phyloP scores from a whole-genome alignment of 2,888 invertebrate species.

The Torymus tubicola region DNA sequence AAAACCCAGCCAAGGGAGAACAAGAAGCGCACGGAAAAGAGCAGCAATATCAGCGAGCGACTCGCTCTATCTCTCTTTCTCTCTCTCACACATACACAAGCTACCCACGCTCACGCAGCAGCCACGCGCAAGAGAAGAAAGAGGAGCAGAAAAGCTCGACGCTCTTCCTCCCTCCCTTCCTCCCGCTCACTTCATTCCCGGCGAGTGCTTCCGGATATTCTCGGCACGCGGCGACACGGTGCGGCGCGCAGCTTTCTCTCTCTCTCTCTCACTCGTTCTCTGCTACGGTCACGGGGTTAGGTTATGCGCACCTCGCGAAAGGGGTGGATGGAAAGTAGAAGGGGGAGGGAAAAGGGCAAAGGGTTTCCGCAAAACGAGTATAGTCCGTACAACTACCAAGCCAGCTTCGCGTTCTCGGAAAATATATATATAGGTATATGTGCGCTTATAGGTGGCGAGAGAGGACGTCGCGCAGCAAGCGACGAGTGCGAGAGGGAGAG shows the following conservation, averaged over 20 bases:
- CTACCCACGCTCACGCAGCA: no score
- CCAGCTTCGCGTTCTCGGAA: no score
- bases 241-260: not conserved
- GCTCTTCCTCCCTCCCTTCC: slow-evolving; percentile 5
- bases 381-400: no score
- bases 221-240: slow-evolving; percentile 67
- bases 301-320: slow-evolving; percentile 10
- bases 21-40: slow-evolving; percentile 34
- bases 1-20: no score
- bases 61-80: slow-evolving; percentile 30
- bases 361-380: slow-evolving; percentile 50
- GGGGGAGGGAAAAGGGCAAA: slow-evolving; percentile 51
- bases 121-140: not conserved
- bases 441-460: not conserved
- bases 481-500: slow-evolving; percentile 51
- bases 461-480: not conserved
- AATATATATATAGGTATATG: not conserved
- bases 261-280: no score
- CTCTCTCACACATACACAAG: slow-evolving; percentile 16
- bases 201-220: slow-evolving; percentile 73
- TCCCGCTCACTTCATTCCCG: slow-evolving; percentile 70
- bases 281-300: slow-evolving; percentile 68
- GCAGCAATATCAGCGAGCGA: not conserved
- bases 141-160: slow-evolving; percentile 27
- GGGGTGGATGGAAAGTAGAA: slow-evolving; percentile 20